Conservation (phyloP, 2,888 invertebrate genomes). For the Orchesella flavescens region DNA sequence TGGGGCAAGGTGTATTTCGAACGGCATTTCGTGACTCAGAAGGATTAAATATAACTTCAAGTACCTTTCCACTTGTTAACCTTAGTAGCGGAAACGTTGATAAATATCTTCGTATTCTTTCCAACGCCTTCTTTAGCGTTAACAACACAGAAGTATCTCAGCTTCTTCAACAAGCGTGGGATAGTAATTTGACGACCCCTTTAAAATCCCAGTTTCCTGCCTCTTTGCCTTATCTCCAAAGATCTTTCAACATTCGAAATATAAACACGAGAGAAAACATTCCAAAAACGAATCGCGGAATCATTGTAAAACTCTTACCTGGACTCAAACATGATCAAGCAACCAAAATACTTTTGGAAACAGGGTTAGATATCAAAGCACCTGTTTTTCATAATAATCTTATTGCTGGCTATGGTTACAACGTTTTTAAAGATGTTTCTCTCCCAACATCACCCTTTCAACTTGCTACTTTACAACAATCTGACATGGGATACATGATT, state of each 20-base stretch:
- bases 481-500: conserved; percentile 57
- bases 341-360: conserved; percentile 25
- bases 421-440: conserved; percentile 47
- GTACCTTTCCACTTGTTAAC: too few species aligned
- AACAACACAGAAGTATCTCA: conserved; percentile 40
- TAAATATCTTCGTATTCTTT: too few species aligned
- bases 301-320: conserved; percentile 34
- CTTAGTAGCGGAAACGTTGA: too few species aligned
- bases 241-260: conserved; percentile 35
- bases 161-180: conserved; percentile 22
- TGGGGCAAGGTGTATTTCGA: conserved; percentile 55
- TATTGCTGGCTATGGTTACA: conserved; percentile 51
- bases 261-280: conserved; percentile 37
- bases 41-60: conserved; percentile 29
- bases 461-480: conserved; percentile 22
- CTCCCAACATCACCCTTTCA: conserved; percentile 29
- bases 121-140: background rate
- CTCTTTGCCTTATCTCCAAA: conserved; percentile 39
- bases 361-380: conserved; percentile 31
- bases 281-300: conserved; percentile 59
- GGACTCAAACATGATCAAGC: conserved; percentile 52
- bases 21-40: too few species aligned
- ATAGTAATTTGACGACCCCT: background rate
- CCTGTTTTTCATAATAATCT: conserved; percentile 31
- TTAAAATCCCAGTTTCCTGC: conserved; percentile 31